Evolutionary conservation across 2,888 invertebrate species (phyloP).

Genomic region (Anagyrus pseudococci): DNA sequence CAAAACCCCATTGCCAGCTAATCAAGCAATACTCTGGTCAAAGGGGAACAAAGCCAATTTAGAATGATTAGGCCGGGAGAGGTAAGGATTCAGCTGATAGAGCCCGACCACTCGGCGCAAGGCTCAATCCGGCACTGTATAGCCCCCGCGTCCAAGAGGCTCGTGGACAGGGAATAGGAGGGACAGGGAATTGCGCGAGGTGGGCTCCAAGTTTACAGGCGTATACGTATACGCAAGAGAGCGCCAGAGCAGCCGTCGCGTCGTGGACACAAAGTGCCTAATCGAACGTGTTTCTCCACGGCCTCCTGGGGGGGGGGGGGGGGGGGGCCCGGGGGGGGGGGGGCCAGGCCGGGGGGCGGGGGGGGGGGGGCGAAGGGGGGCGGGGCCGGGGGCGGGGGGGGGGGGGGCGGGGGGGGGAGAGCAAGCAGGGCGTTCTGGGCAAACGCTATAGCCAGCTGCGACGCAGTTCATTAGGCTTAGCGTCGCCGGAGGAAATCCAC

Average conservation of each 20-base stretch:
- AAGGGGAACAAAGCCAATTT: constrained; percentile 31
- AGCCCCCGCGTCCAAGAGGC: too few relatives aligned
- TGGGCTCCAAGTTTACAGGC: too few relatives aligned
- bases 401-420: too few relatives aligned
- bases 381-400: too few relatives aligned
- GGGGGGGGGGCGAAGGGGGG: too few relatives aligned
- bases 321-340: too few relatives aligned
- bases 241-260: constrained; percentile 1
- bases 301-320: too few relatives aligned
- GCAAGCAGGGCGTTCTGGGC: too few relatives aligned
- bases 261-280: constrained; percentile 25
- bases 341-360: too few relatives aligned
- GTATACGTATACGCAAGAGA: too few relatives aligned
- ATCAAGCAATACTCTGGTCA: constrained; percentile 18
- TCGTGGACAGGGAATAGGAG: too few relatives aligned
- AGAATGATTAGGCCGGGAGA: constrained; percentile 27
- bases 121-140: neutral
- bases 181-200: too few relatives aligned
- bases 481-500: constrained; percentile 12
- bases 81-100: constrained; percentile 20
- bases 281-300: constrained; percentile 30
- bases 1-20: neutral
- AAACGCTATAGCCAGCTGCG: neutral
- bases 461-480: constrained; percentile 28
- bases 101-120: constrained; percentile 7